Base-by-base conservation (phyloP, 2,888 invertebrate genomes). In the Drosophila monieri region DNA sequence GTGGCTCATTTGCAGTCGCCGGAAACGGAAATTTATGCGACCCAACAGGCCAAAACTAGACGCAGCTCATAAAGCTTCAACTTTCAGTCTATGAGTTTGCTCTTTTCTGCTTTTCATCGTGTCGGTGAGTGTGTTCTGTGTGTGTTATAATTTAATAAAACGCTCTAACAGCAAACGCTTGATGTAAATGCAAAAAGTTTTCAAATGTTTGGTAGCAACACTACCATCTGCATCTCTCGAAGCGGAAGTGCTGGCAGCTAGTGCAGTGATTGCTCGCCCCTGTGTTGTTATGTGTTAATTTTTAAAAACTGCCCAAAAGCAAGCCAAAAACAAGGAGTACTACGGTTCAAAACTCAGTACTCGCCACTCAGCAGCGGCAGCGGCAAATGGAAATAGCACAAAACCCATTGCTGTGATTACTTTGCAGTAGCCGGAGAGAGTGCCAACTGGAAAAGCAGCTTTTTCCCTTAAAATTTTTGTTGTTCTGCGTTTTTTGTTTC, bases 121-220 rank as follows among this genome's bases (percentile, higher is more conserved):
- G 18, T 12, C 27, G 9, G 27, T 15, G 32, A 37, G 30, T 21
- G 56, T 23, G 39, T 32, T 8, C 14, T 55, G 43, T 37, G 57
- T 56, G 44, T 51, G 43, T 43, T 49, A 85, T 85, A 85, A 85
- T 85, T 85, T 85, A 85, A 85, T 85, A 85, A 85, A 86, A 81
- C 69, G 85, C 78, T 83, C 80, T 72, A 78, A 80, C 83, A 85
- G 80, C 76, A 70, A 78, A 69, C 83, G 74, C 76, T 86, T 85
- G 76, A 85, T 85, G 87, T 85, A 85, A 76, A 85, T 86, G 87
- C 73, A 80, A 86, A 85, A 85, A 85, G 70, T 85, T 85, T 85
- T 85, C 76, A 86, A 86, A 85, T 85, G 78, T 85, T 80, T 69
- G 25, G 76, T 70, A 73, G 76, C 76, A 76, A 70, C 58, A 14